Conservation (phyloP, 2,113 vertebrate genomes). For the Takifugu bimaculatus region DNA sequence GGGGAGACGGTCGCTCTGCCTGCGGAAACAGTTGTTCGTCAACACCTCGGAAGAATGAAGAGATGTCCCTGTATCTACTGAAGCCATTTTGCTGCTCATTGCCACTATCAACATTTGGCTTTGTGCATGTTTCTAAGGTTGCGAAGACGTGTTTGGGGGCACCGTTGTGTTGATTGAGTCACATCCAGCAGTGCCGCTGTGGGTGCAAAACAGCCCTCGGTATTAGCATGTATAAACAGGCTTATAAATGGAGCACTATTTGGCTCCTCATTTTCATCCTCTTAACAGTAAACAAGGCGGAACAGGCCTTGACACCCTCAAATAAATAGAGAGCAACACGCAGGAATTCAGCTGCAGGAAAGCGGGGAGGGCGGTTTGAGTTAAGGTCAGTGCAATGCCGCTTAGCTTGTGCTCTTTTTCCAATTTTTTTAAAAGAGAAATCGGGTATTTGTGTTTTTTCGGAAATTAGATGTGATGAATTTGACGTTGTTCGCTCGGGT, state of each 20-base stretch:
- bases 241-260: constrained; percentile 74
- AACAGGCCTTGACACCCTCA: constrained; percentile 69
- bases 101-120: constrained; percentile 20
- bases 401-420: constrained; percentile 53
- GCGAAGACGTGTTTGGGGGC: constrained; percentile 26
- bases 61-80: not conserved
- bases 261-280: constrained; percentile 74
- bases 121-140: constrained; percentile 24
- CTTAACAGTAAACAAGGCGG: constrained; percentile 74
- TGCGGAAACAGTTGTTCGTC: constrained; percentile 7
- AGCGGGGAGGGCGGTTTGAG: constrained; percentile 50
- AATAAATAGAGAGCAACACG: constrained; percentile 64
- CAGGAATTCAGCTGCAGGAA: constrained; percentile 53
- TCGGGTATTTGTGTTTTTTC: constrained; percentile 56
- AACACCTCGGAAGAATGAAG: not conserved
- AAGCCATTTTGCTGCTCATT: constrained; percentile 27
- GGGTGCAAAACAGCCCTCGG: constrained; percentile 60
- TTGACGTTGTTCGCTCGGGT: constrained; percentile 43
- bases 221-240: constrained; percentile 75
- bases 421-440: constrained; percentile 9
- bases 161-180: constrained; percentile 62
- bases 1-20: constrained; percentile 5
- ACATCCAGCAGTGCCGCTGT: constrained; percentile 59
- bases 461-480: constrained; percentile 51
- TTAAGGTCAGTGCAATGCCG: constrained; percentile 61